Evolutionary conservation across 2,113 vertebrate species (phyloP).

Genomic region (Penelope pileata): DNA sequence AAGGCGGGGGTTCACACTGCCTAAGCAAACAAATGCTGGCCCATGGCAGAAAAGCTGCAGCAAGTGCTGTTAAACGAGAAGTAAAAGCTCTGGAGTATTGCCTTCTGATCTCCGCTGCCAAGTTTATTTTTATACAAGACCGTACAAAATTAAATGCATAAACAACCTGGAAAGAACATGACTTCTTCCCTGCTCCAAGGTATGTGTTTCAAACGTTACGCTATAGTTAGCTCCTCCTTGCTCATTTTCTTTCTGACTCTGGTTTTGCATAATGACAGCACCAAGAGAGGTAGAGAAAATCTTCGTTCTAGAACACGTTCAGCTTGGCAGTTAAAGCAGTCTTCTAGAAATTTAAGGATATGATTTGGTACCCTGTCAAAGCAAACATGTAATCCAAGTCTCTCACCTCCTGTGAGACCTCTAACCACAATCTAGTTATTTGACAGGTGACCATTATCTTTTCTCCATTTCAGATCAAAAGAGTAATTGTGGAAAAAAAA

Average conservation of each 20-base stretch:
- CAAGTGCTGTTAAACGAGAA: neutral
- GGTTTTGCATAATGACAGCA: neutral
- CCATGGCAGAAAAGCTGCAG: neutral
- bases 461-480: neutral
- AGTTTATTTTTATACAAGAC: slow-evolving; percentile 33
- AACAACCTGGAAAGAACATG: neutral
- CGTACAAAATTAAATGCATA: slow-evolving; percentile 32
- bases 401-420: neutral
- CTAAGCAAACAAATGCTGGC: neutral
- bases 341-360: neutral
- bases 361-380: neutral
- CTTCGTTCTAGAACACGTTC: neutral
- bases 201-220: neutral
- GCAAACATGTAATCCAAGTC: neutral
- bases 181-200: neutral
- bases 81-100: slow-evolving; percentile 15
- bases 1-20: neutral
- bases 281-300: neutral
- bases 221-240: neutral
- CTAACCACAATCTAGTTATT: neutral
- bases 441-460: neutral
- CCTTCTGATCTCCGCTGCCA: neutral
- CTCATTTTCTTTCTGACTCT: neutral
- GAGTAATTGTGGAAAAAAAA: neutral
- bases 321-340: neutral